phyloP scores from a whole-genome alignment of 1,140 invertebrate species.

The Ceratosolen fusciceps region DNA sequence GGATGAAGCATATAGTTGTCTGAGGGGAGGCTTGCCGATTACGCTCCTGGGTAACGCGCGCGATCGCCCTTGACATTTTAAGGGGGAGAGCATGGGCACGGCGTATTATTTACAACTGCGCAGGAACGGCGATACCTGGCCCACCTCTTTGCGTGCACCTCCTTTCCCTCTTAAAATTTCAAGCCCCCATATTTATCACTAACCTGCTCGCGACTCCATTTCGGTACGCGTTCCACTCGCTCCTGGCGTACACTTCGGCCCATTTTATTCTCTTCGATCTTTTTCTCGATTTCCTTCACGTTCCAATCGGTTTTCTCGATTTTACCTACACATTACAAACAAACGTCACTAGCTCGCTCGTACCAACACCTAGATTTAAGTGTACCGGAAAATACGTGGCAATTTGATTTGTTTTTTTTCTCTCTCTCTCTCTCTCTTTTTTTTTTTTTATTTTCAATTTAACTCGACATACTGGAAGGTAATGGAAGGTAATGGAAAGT shows the following conservation, averaged over 20 bases:
- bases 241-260: slow-evolving; percentile 77
- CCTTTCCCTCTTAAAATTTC: slow-evolving; percentile 53
- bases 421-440: too few species aligned
- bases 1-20: slow-evolving; percentile 65
- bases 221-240: slow-evolving; percentile 85
- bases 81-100: not conserved
- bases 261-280: slow-evolving; percentile 88
- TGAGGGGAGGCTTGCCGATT: slow-evolving; percentile 43
- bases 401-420: too few species aligned
- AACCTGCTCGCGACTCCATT: slow-evolving; percentile 89
- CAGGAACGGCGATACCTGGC: too few species aligned
- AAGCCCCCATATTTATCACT: slow-evolving; percentile 55
- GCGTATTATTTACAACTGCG: too few species aligned
- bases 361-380: too few species aligned
- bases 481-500: too few species aligned
- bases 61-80: not conserved
- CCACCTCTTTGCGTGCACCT: not conserved
- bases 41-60: not conserved
- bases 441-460: too few species aligned
- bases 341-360: too few species aligned
- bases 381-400: too few species aligned
- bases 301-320: slow-evolving; percentile 94
- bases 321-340: slow-evolving; percentile 75
- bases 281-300: slow-evolving; percentile 90
- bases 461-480: too few species aligned